Evolutionary conservation across 2,888 invertebrate genomes (phyloP).

Genomic region (Trilocha varians): DNA sequence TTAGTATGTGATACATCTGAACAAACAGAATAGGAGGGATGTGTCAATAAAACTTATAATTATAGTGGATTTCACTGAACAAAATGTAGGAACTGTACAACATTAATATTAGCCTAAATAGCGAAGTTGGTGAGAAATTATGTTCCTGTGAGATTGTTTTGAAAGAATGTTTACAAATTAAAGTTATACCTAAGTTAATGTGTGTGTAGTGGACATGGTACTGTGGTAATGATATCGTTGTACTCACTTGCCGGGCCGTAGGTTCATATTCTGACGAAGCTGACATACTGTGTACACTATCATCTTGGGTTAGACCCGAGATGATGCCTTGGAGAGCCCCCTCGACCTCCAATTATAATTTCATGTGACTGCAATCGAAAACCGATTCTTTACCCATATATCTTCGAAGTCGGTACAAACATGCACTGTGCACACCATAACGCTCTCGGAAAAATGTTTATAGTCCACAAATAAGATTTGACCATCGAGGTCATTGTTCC

Average conservation of each 20-base stretch:
- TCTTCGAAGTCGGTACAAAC: conserved; percentile 43
- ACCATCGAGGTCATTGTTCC: conserved; percentile 68
- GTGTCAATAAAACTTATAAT: conserved; percentile 1
- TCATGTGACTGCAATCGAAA: conserved; percentile 69
- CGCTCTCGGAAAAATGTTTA: conserved; percentile 61
- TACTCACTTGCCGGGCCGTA: conserved; percentile 70
- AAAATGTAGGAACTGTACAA: background rate
- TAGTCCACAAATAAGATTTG: conserved; percentile 62
- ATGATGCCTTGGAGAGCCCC: conserved; percentile 64
- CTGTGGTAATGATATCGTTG: conserved; percentile 14
- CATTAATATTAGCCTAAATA: background rate
- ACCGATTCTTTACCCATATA: conserved; percentile 54
- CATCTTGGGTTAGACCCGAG: conserved; percentile 72
- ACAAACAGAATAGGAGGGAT: conserved; percentile 4
- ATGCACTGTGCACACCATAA: conserved; percentile 46
- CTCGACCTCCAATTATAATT: conserved; percentile 61
- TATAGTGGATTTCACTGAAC: background rate
- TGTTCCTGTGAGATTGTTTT: background rate
- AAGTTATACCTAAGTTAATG: conserved; percentile 3
- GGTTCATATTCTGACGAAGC: conserved; percentile 68
- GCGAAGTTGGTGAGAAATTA: background rate
- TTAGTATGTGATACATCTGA: conserved; percentile 6
- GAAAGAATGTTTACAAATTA: conserved; percentile 4
- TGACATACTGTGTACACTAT: conserved; percentile 69
- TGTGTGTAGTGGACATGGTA: conserved; percentile 1